Evolutionary conservation across 2,797 vertebrate species (phyloP).

Genomic region (Numenius phaeopus): DNA sequence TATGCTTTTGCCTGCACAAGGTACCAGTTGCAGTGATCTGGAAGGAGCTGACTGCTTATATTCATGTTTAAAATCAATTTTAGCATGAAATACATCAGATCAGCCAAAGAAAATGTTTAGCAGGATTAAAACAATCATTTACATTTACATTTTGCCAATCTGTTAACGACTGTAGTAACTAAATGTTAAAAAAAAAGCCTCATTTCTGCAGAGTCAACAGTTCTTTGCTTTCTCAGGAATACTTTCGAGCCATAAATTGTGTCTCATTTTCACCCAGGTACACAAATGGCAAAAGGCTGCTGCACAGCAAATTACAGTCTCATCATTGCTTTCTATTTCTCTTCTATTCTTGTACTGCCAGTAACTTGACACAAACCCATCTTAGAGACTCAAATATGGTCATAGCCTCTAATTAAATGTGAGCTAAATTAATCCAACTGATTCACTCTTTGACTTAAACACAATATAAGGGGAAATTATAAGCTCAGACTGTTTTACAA

Average conservation of each 20-base stretch:
- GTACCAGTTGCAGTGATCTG: neutral
- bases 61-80: conserved; percentile 8
- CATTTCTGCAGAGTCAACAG: conserved; percentile 28
- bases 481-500: neutral
- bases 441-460: neutral
- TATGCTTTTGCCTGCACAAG: neutral
- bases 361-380: neutral
- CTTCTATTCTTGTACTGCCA: neutral
- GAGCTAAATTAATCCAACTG: neutral
- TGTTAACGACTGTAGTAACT: neutral
- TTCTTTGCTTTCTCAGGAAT: conserved; percentile 5
- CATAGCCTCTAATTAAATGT: neutral
- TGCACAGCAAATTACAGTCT: neutral
- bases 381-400: neutral
- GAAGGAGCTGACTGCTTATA: neutral
- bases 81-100: neutral
- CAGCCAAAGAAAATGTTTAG: conserved; percentile 42
- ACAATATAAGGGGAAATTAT: neutral
- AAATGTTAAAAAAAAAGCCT: neutral
- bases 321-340: neutral
- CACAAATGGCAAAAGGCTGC: neutral
- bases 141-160: neutral
- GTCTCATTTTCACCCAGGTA: neutral
- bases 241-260: neutral
- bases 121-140: conserved; percentile 32